These are phyloP conservation scores for Sebastes hopkinsi DNA, from an alignment of 2,797 vertebrate species.

Conservation along the genomic window DNA sequence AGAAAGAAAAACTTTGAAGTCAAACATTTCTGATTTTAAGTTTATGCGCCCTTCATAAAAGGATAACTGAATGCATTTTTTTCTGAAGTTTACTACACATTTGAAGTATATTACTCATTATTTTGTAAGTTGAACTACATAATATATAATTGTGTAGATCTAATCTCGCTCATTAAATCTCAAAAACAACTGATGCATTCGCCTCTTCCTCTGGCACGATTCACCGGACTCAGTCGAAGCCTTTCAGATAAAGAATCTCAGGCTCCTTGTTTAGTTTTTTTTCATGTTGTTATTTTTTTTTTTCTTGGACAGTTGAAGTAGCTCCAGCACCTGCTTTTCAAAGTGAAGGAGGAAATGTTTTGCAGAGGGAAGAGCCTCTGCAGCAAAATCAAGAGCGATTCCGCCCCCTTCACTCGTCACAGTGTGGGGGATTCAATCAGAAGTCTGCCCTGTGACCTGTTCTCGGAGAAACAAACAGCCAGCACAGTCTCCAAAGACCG, in stretches of 20 bases:
- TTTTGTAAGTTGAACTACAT: conserved; percentile 6
- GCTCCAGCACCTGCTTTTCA: conserved; percentile 60
- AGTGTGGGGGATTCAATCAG: conserved; percentile 76
- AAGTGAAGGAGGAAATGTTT: conserved; percentile 61
- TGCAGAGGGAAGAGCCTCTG: conserved; percentile 66
- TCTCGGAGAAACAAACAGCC: conserved; percentile 72
- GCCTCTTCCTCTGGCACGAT: conserved; percentile 7
- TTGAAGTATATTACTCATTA: neutral
- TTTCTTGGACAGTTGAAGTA: conserved; percentile 17
- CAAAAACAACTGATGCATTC: neutral
- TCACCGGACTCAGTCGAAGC: conserved; percentile 9
- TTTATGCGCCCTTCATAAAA: neutral
- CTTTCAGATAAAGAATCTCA: conserved; percentile 31
- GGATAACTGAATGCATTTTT: neutral
- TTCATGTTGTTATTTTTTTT: neutral
- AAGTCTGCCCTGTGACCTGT: conserved; percentile 72
- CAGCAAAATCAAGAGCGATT: conserved; percentile 65
- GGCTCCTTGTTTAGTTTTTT: neutral
- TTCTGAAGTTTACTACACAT: neutral
- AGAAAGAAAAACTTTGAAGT: neutral
- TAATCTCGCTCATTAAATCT: conserved; percentile 36
- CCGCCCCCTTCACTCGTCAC: conserved; percentile 58
- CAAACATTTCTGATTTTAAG: neutral
- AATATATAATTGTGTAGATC: conserved; percentile 11
- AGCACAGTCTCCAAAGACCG: conserved; percentile 63